Evolutionary conservation across 2,797 vertebrate genomes (phyloP), one percentile per base, ranked within the genome.

Genomic region (Amphiprion clarkii): DNA sequence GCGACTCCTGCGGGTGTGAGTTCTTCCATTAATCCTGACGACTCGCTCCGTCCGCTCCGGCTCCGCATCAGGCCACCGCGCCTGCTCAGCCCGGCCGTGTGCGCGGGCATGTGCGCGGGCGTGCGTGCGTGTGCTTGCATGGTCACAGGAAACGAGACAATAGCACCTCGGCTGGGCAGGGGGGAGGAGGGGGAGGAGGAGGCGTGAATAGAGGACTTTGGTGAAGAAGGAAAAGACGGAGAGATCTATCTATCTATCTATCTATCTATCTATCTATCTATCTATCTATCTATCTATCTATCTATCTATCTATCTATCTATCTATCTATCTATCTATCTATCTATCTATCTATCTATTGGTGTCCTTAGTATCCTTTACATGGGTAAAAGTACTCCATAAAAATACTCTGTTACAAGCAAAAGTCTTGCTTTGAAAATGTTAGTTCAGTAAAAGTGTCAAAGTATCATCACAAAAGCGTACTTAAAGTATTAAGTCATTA

Each of bases 61-160:
- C 65, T 36, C 31, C 63, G 29, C 64, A 52, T 76, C 81, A 54
- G 40, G 39, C 63, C 71, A 46, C 31, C n/a, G 71, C 83, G 57
- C 61, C 67, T 62, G 52, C 78, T 79, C 71, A 23, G 36, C 57
- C 55, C 39, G 17, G 54, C 16, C 2, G 52, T 31, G 69, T 21
- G 57, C 46, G 68, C 39, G 75, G 39, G 64, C n/a, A 21, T 14
- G 73, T n/a, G 65, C 46, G 68, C 39, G 75, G 33, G 64, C n/a
- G 21, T 14, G 73, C 23, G 23, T n/a, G 65, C 16, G 76, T 3
- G 73, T 0, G 31, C 84, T 40, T 31, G 81, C 79, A 29, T 65
- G 68, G 67, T 55, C 74, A 88, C 88, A 92, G 92, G 92, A 95
- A 94, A 74, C 87, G 25, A 84, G 83, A 95, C 93, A 95, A 94